phyloP scores from a whole-genome alignment of 2,888 invertebrate species.

The Neuroscelio doddi region DNA sequence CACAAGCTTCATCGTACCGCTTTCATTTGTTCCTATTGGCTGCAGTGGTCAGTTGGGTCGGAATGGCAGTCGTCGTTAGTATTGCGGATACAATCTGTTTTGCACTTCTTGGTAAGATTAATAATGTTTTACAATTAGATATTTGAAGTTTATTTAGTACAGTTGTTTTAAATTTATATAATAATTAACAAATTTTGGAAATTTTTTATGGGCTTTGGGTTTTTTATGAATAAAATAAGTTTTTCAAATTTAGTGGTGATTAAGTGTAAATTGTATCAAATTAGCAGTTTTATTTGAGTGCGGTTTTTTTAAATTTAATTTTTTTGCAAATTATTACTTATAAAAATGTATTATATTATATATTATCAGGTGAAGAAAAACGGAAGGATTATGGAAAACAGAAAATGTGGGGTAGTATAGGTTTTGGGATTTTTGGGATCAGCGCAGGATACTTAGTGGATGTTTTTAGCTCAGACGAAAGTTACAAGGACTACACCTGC shows the following conservation, averaged over 20 bases:
- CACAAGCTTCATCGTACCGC: slow-evolving; percentile 73
- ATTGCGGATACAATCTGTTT: slow-evolving; percentile 93
- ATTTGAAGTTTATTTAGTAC: background rate
- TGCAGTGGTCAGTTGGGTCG: slow-evolving; percentile 86
- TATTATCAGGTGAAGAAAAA: slow-evolving; percentile 76
- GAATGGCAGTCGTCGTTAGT: slow-evolving; percentile 89
- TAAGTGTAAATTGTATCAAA: no score
- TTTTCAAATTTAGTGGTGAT: no score
- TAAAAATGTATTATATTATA: no score
- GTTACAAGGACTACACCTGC: slow-evolving; percentile 83
- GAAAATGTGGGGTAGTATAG: slow-evolving; percentile 90
- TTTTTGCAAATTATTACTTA: no score
- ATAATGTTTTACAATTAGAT: background rate
- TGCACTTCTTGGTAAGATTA: slow-evolving; percentile 79
- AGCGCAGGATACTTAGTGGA: slow-evolving; percentile 87
- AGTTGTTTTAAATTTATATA: no score
- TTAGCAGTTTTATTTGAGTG: no score
- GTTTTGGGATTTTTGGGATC: slow-evolving; percentile 87
- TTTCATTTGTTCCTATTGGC: slow-evolving; percentile 87
- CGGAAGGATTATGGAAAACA: slow-evolving; percentile 89
- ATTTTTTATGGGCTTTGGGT: no score
- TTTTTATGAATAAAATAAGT: no score
- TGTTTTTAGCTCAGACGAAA: slow-evolving; percentile 77
- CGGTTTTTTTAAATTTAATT: no score
- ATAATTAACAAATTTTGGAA: no score